Conservation (phyloP, 2,888 invertebrate genomes). For the Napeogenes inachia region DNA sequence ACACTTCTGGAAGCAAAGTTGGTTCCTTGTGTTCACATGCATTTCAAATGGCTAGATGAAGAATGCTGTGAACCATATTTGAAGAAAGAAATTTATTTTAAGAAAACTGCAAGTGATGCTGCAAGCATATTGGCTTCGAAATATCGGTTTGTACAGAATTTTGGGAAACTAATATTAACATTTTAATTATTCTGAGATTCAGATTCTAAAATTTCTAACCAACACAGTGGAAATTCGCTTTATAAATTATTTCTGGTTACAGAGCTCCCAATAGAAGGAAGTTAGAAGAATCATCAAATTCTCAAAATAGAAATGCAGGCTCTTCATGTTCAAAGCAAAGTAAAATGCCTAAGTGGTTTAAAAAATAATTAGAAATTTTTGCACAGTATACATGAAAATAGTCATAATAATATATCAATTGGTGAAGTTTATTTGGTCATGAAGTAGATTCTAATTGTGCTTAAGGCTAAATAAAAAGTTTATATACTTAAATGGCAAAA, state of each 20-base stretch:
- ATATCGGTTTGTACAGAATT: conserved; percentile 71
- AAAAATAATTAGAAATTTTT: conserved; percentile 40
- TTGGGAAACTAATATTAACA: not conserved
- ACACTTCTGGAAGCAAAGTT: conserved; percentile 84
- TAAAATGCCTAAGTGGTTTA: conserved; percentile 73
- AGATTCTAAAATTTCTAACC: not conserved
- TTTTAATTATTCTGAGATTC: too few relatives aligned
- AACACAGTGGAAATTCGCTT: not conserved
- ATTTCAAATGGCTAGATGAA: conserved; percentile 79
- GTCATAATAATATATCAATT: not conserved
- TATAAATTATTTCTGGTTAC: conserved; percentile 28
- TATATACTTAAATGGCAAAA: too few relatives aligned
- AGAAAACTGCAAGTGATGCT: conserved; percentile 81
- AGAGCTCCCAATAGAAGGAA: conserved; percentile 65
- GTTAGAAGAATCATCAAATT: conserved; percentile 39
- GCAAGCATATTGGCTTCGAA: conserved; percentile 83
- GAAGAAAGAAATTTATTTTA: conserved; percentile 77
- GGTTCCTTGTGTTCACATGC: conserved; percentile 87
- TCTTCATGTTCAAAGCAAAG: conserved; percentile 55
- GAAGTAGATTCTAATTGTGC: too few relatives aligned
- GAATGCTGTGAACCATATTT: conserved; percentile 58
- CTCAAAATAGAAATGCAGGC: conserved; percentile 35
- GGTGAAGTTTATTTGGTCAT: not conserved
- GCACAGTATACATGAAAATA: not conserved
- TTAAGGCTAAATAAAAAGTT: too few relatives aligned